These are phyloP conservation scores for Falcunculus frontatus DNA, from an alignment of 2,113 vertebrate genomes.

Conservation along the genomic window DNA sequence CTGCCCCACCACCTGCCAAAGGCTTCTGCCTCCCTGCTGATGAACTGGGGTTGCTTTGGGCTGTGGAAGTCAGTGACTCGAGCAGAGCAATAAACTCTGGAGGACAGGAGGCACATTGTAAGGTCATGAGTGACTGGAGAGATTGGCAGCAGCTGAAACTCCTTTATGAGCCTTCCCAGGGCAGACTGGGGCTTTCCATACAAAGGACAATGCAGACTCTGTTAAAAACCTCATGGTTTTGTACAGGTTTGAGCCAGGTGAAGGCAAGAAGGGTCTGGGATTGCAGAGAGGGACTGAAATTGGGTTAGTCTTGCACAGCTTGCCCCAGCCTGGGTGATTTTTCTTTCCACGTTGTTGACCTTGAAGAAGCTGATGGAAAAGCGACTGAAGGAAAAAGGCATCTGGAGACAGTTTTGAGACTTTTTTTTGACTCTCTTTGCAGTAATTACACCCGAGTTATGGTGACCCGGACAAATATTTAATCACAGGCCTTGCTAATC, in stretches of 20 bases:
- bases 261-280: background rate
- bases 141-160: slow-evolving; percentile 28
- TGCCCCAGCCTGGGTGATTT: background rate
- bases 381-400: background rate
- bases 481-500: slow-evolving; percentile 39
- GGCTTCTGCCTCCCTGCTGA: background rate
- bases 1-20: background rate
- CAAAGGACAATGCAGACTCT: slow-evolving; percentile 50
- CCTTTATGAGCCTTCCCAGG: slow-evolving; percentile 41
- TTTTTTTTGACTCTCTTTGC: background rate
- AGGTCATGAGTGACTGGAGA: background rate
- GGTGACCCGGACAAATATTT: slow-evolving; percentile 62
- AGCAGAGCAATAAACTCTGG: background rate
- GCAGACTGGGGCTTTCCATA: background rate
- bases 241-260: background rate
- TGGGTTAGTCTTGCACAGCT: background rate
- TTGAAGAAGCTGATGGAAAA: slow-evolving; percentile 31
- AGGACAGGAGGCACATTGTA: slow-evolving; percentile 40
- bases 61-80: background rate
- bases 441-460: slow-evolving; percentile 18
- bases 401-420: slow-evolving; percentile 25
- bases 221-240: background rate
- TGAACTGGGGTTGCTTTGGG: background rate
- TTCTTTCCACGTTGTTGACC: background rate
- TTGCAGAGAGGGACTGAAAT: background rate